phyloP scores from a whole-genome alignment of 2,797 vertebrate genomes.

The Diplodus sargus region DNA sequence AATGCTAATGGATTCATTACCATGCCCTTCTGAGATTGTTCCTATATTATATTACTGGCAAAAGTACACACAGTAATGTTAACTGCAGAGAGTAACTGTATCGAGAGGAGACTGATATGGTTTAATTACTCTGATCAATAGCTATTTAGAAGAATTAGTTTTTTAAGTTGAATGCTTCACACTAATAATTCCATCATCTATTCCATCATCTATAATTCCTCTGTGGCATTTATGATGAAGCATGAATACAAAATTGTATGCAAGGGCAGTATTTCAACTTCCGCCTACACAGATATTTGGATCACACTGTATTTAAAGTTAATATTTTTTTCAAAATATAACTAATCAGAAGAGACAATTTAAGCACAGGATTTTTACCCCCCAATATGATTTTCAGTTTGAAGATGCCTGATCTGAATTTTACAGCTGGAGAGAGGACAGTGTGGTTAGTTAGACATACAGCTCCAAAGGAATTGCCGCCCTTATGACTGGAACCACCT shows the following conservation, averaged over 20 bases:
- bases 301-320: slow-evolving; percentile 18
- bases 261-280: not conserved
- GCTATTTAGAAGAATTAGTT: slow-evolving; percentile 36
- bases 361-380: not conserved
- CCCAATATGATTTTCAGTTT: not conserved
- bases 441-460: slow-evolving; percentile 7
- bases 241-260: slow-evolving; percentile 20
- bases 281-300: slow-evolving; percentile 1
- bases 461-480: slow-evolving; percentile 18
- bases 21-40: slow-evolving; percentile 14
- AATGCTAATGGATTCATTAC: slow-evolving; percentile 56
- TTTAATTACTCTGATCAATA: slow-evolving; percentile 60
- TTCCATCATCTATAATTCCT: slow-evolving; percentile 17
- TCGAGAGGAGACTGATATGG: slow-evolving; percentile 18
- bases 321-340: not conserved
- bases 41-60: slow-evolving; percentile 23
- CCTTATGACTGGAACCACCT: slow-evolving; percentile 5
- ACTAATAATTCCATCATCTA: slow-evolving; percentile 32
- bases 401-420: slow-evolving; percentile 3
- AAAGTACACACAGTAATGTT: slow-evolving; percentile 27
- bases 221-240: slow-evolving; percentile 4
- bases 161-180: slow-evolving; percentile 35
- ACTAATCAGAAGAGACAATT: not conserved
- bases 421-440: not conserved
- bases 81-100: slow-evolving; percentile 25